Evolutionary conservation across 1,140 invertebrate species (phyloP).

Genomic region (Vanessa tameamea): DNA sequence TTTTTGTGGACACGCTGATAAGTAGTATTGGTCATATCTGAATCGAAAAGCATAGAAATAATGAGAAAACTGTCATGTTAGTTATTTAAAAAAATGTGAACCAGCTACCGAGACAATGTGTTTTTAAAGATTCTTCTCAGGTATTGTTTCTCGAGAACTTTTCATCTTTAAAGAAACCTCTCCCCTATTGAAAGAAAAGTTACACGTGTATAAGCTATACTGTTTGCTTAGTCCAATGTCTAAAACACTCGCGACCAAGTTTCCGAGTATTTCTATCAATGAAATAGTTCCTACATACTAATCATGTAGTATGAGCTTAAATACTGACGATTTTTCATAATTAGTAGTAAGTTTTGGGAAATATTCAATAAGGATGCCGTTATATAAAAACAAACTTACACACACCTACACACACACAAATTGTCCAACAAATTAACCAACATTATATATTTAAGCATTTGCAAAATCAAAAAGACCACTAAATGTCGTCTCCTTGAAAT

Average conservation of each 20-base stretch:
- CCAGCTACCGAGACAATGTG: conserved; percentile 26
- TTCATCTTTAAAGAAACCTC: conserved; percentile 37
- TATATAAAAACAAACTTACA: too few relatives aligned
- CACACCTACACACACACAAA: too few relatives aligned
- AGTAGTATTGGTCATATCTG: background rate
- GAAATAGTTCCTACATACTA: background rate
- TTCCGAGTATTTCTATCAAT: background rate
- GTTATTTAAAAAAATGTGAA: conserved; percentile 30
- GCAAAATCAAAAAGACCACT: background rate
- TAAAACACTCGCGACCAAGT: conserved; percentile 5
- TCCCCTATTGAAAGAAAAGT: conserved; percentile 29
- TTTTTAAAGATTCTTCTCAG: conserved; percentile 36
- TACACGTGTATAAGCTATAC: conserved; percentile 22
- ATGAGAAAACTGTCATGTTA: background rate
- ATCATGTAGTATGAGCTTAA: background rate
- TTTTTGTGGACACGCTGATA: too few relatives aligned
- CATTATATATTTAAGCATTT: background rate
- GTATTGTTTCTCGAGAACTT: conserved; percentile 40
- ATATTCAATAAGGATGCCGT: too few relatives aligned
- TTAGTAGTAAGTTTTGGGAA: too few relatives aligned
- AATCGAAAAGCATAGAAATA: background rate
- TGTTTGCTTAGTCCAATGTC: background rate
- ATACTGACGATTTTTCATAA: background rate
- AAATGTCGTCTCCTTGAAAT: conserved; percentile 1
- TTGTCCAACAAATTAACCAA: background rate